Conservation (phyloP, 2,113 vertebrate species). For the Axis porcinus region DNA sequence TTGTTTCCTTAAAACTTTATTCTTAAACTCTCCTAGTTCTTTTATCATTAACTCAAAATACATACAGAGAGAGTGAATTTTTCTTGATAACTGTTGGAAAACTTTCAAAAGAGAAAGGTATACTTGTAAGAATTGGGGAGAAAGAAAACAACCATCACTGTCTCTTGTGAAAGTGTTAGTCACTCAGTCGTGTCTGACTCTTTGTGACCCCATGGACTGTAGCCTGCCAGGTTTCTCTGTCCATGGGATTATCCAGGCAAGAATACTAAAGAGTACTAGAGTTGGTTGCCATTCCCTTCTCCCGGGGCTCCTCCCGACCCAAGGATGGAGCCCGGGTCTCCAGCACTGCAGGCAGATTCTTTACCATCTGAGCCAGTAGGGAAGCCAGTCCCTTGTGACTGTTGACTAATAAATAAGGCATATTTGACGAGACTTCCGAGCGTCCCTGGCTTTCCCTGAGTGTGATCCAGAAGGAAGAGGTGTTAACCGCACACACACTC, state of each 20-base stretch:
- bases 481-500: not conserved
- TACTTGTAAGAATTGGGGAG: not conserved
- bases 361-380: not conserved
- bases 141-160: not conserved
- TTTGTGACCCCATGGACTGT: not conserved
- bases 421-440: not conserved
- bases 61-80: not conserved
- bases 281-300: not conserved
- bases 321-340: not conserved
- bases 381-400: not conserved
- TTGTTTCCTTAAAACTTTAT: not conserved
- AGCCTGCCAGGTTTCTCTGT: not conserved
- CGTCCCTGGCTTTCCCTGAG: not conserved
- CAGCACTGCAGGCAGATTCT: not conserved
- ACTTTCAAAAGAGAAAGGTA: not conserved
- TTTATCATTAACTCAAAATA: not conserved
- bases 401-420: conserved; percentile 16
- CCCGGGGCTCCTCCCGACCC: not conserved
- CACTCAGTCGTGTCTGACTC: not conserved
- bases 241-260: not conserved
- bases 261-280: not conserved
- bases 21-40: not conserved
- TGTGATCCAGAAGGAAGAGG: not conserved
- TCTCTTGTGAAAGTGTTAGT: not conserved
- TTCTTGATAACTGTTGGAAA: not conserved